A percentile compares a stretch with the other conserved stretches of the same genome.
Evolutionary conservation across 2,888 invertebrate genomes (phyloP).

Genomic region (Drosophila acutilabella): DNA sequence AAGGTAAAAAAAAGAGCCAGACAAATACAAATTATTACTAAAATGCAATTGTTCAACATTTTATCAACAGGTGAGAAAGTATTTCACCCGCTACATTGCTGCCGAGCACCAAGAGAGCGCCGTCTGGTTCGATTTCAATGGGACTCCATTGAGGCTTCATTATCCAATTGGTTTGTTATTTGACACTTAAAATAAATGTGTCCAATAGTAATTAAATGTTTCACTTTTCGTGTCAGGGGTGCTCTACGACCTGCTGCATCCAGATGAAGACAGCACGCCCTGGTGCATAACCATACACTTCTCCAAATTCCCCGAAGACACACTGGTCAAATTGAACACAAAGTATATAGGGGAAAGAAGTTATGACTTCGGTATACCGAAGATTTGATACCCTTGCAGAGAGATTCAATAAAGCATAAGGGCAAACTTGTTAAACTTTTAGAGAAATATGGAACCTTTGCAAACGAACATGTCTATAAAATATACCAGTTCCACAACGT

Average conservation of each 20-base stretch:
- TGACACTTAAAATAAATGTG: neutral
- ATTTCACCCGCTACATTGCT: constrained; percentile 93
- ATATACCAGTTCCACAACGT: too few relatives aligned
- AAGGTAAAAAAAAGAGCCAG: constrained; percentile 88
- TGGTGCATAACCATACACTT: constrained; percentile 98
- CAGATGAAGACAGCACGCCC: constrained; percentile 91
- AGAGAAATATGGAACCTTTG: too few relatives aligned
- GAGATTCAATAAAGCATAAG: neutral
- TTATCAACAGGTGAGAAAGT: constrained; percentile 90
- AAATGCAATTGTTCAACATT: constrained; percentile 50
- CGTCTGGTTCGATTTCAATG: constrained; percentile 97
- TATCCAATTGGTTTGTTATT: constrained; percentile 88
- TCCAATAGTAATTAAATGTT: constrained; percentile 16
- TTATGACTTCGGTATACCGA: neutral
- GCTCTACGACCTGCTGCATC: constrained; percentile 92
- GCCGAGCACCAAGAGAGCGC: constrained; percentile 93
- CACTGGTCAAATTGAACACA: constrained; percentile 93
- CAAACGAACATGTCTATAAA: too few relatives aligned
- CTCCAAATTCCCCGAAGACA: constrained; percentile 95
- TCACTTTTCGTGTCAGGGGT: constrained; percentile 87
- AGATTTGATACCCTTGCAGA: neutral
- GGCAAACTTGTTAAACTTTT: too few relatives aligned
- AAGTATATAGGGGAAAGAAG: constrained; percentile 86
- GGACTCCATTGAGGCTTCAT: constrained; percentile 95
- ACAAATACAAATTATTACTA: neutral